Evolutionary conservation across 2,888 invertebrate genomes (phyloP).

Genomic region (Rhagophthalmus giganteus): DNA sequence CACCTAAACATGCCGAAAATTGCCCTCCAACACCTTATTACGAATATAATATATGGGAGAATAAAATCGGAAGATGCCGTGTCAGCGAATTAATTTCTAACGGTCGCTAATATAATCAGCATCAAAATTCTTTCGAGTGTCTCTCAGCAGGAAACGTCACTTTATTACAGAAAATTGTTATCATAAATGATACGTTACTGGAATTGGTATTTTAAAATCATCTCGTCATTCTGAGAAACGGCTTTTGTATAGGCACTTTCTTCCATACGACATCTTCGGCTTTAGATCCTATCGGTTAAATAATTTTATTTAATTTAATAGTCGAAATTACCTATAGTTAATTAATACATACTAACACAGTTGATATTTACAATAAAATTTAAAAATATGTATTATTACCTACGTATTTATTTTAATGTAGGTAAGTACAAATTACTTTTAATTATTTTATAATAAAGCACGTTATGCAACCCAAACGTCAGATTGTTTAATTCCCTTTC

Average conservation of each 20-base stretch:
- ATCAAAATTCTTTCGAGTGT: slow-evolving; percentile 6
- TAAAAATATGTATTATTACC: too few relatives aligned
- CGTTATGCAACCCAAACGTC: too few relatives aligned
- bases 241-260: background rate
- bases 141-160: slow-evolving; percentile 1
- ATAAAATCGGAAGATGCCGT: background rate
- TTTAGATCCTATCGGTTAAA: too few relatives aligned
- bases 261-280: too few relatives aligned
- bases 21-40: slow-evolving; percentile 12
- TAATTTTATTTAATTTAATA: background rate
- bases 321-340: too few relatives aligned
- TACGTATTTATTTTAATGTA: too few relatives aligned
- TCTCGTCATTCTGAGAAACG: background rate
- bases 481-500: too few relatives aligned
- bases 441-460: too few relatives aligned
- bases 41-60: background rate
- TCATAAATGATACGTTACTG: background rate
- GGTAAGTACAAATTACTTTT: too few relatives aligned
- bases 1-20: slow-evolving; percentile 16
- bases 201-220: background rate
- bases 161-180: slow-evolving; percentile 5
- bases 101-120: slow-evolving; percentile 3
- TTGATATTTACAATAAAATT: too few relatives aligned
- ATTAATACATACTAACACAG: too few relatives aligned
- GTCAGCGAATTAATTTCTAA: slow-evolving; percentile 8